Evolutionary conservation across 2,113 vertebrate species (phyloP).

Genomic region (Pandion haliaetus): DNA sequence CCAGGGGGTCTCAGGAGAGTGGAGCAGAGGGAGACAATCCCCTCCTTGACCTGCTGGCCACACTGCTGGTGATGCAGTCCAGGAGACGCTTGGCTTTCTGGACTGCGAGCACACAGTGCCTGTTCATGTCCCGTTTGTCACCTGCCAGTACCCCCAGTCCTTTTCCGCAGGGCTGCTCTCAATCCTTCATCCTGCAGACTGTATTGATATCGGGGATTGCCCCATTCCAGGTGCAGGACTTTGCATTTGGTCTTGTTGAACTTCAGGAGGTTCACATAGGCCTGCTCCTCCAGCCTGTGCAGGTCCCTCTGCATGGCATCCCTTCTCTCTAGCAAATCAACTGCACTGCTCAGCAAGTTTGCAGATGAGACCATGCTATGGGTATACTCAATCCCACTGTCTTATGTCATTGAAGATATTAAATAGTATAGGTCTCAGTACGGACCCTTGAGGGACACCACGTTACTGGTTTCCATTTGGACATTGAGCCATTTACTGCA

Average conservation of each 20-base stretch:
- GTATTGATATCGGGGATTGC: no score
- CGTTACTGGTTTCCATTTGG: neutral
- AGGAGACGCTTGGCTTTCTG: neutral
- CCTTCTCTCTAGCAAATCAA: rapidly evolving
- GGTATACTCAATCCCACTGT: neutral
- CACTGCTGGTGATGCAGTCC: neutral
- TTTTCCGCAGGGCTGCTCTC: neutral
- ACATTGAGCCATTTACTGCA: neutral
- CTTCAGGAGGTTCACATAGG: rapidly evolving
- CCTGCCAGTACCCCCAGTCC: no score
- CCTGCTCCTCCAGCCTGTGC: neutral
- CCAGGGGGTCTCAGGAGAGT: neutral
- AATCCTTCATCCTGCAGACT: no score
- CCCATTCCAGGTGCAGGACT: neutral
- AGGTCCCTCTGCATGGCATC: neutral
- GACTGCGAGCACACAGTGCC: rapidly evolving
- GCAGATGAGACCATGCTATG: neutral
- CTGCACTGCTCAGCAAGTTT: neutral
- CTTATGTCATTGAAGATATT: no score
- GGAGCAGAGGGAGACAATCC: no score
- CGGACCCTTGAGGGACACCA: neutral
- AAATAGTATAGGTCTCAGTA: neutral
- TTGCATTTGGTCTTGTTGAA: neutral
- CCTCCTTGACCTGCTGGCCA: neutral
- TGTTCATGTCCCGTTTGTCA: neutral